Evolutionary conservation across 1,140 invertebrate species (phyloP), one percentile per base, ranked within the genome.

Genomic region (Saccostrea echinata): DNA sequence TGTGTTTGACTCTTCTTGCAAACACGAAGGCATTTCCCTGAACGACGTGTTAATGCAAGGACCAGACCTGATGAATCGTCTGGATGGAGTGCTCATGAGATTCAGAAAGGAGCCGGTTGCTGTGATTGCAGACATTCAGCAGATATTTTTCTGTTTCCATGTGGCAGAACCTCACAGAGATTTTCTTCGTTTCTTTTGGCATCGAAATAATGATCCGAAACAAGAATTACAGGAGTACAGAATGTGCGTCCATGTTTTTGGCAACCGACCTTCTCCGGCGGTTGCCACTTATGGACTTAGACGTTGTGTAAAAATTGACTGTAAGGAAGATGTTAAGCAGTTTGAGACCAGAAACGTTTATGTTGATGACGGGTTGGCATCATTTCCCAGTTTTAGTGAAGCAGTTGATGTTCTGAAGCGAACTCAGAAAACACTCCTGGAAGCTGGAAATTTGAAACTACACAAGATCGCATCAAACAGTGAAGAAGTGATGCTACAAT

Each of bases 51-150:
- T 84, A 52, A 43, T 84, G 11, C 57, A 84, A 43, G 84, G 84
- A 84, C 84, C 84, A 27, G 61, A 85, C 21, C 51, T 85, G 30
- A 85, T 64, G 51, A 85, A 85, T 30, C 35, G 53, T 55, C 24
- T 52, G 21, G 82, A 53, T 52, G 30, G 61, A 85, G n/a, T 57
- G 84, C 1, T 61, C 84, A 53, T 53, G 35, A 33, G 80, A 82
- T 82, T 82, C 80, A 30, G 80, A 33, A 43, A 82, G 43, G 24
- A 43, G 33, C 53, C 53, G 33, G 33, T 33, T 30, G 80, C 80
- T 8, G 33, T 43, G 43, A 82, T 82, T 30, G 80, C 27, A 33
- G 21, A 82, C 43, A 82, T 8, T 21, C 30, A 33, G 33, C 18
- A 82, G 2, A n/a, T 43, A 3, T 82, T 82, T 43, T 43, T 43